phyloP scores from a whole-genome alignment of 2,888 invertebrate genomes.

The Oligia strigilis region DNA sequence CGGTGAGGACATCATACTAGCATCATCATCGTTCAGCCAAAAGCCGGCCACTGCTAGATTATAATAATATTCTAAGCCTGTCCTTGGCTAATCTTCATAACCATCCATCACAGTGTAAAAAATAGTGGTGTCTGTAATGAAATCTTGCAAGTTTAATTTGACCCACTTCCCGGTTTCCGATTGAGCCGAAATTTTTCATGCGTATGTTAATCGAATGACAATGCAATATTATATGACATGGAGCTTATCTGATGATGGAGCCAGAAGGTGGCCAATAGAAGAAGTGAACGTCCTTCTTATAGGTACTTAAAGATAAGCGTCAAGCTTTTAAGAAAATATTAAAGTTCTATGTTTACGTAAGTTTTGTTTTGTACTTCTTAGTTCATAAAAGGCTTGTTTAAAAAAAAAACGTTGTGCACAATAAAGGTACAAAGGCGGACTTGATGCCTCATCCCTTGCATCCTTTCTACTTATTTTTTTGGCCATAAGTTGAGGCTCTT shows the following conservation, averaged over 20 bases:
- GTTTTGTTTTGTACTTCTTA: too few relatives aligned
- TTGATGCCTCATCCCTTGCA: not conserved
- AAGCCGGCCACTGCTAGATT: not conserved
- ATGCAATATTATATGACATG: too few relatives aligned
- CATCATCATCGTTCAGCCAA: too few relatives aligned
- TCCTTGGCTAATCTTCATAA: not conserved
- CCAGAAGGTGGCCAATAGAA: not conserved
- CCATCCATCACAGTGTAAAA: not conserved
- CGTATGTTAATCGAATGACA: too few relatives aligned
- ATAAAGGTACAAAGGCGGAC: too few relatives aligned
- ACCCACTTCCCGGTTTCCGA: not conserved
- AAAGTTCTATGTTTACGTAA: too few relatives aligned
- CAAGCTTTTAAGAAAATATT: too few relatives aligned
- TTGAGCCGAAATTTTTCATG: not conserved
- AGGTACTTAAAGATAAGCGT: too few relatives aligned
- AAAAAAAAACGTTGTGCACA: too few relatives aligned
- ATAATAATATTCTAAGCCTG: not conserved
- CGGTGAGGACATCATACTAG: slow-evolving; percentile 65
- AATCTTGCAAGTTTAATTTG: not conserved
- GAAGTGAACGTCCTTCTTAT: too few relatives aligned
- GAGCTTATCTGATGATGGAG: not conserved
- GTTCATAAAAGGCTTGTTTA: too few relatives aligned
- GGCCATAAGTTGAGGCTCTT: not conserved
- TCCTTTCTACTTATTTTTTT: not conserved
- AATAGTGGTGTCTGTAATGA: not conserved